Base-by-base conservation (phyloP, 1,140 invertebrate genomes). In the Portunus trituberculatus region DNA sequence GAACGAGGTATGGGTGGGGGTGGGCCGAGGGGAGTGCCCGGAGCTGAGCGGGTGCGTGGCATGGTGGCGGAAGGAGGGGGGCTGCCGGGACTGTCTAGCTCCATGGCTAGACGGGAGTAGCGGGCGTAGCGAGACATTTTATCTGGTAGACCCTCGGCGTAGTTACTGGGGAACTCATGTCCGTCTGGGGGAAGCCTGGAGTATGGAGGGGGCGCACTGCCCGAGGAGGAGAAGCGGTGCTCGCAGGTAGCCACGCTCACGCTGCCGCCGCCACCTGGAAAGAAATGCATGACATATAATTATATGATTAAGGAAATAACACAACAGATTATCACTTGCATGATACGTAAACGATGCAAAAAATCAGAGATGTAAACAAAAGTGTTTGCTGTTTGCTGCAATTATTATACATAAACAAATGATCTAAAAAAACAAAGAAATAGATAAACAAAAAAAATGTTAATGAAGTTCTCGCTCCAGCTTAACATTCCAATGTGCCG, bases 141-240 rank as follows among this genome's bases (percentile, higher is more conserved):
- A 88, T 95, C 94, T 14, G 83, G 91, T 10, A 95, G 94, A 97
- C 93, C 98, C 97, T 98, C 98, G 95, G 98, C 97, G 94, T 98
- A 98, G 96, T 98, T 98, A 45, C 98, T 97, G 93, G 98, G 98
- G 97, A 98, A 99, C 97, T 99, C 98, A 97, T 98, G 98, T 96
- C 98, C 98, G 97, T 99, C 98, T 88, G 98, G 98, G 95, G 98
- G 98, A 96, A 98, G 97, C 96, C 98, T 97, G 45, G 98, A 98
- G 95, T 97, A 96, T 39, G 97, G 96, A 29, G 97, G 97, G 25
- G 96, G 96, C 48, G 95, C 93, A 10, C 82, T 90, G 14, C 97
- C 96, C 29, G 96, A 95, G 67, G 96, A 95, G 31, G 94, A 97
- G 94, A 92, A 96, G 46, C 96, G 93, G 29, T 96, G 96, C 45